Evolutionary conservation across 2,888 invertebrate genomes (phyloP), one percentile per base, ranked within the genome.

Genomic region (Penaeus monodon): DNA sequence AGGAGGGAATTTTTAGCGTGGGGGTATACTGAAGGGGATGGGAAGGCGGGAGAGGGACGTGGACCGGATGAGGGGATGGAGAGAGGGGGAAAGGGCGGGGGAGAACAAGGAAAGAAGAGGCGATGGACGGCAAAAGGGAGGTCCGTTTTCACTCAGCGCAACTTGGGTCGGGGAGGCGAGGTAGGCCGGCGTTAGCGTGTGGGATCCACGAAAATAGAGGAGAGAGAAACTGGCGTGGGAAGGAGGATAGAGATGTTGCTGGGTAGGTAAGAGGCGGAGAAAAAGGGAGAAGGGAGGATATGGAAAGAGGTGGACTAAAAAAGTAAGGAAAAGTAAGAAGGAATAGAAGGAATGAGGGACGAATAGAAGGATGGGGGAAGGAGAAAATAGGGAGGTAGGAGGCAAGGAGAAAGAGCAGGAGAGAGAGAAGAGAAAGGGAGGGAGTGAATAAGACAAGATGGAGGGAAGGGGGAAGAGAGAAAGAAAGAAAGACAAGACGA

Each of bases 21-120:
- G 65, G 79, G 65, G 65, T 22, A 79, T 63, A 79, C 17, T 29
- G 70, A 70, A 24, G 33, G 70, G 33, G 70, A 70, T 20, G 33
- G 70, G 33, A 33, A 27, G 79, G 65, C 29, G 65, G 79, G 65
- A 63, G 57, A 65, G 57, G 79, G 65, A 33, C 33, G 79, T 33
- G 79, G 33, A 38, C 33, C 29, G 65, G 79, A 79, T 63, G 57
- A 65, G 38, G 65, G 33, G 33, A 65, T 33, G 33, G 65, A 65
- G 65, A 38, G 79, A 65, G 65, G 65, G 65, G 33, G 33, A 79
- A 10, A 57, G 57, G 27, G 57, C 2, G n/a, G n/a, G 27, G 57
- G 27, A n/a, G 57, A 12, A 57, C n/a, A 49, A 24, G 57, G 78
- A 78, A 44, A 49, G 49, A 78, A 29, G 49, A 12, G 6, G 6